A percentile compares a stretch with the other conserved stretches of the same genome.
Evolutionary conservation across 2,113 vertebrate genomes (phyloP).

Genomic region (Vimba vimba): DNA sequence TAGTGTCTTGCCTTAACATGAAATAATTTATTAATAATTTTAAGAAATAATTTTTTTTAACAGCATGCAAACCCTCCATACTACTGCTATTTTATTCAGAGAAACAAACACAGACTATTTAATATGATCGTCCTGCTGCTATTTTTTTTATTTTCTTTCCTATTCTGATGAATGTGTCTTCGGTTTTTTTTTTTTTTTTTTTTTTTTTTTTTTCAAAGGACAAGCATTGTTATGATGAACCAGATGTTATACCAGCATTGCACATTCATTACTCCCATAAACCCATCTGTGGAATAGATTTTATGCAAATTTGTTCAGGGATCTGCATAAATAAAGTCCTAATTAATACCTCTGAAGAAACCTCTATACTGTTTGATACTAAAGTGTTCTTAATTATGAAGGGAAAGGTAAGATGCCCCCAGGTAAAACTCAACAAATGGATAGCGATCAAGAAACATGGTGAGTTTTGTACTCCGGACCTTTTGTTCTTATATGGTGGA

Average conservation of each 20-base stretch:
- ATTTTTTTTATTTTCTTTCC: slow-evolving; percentile 51
- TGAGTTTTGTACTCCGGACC: slow-evolving; percentile 58
- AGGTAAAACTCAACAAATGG: slow-evolving; percentile 70
- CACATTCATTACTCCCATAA: slow-evolving; percentile 83
- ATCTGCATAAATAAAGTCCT: slow-evolving; percentile 85
- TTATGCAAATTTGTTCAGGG: slow-evolving; percentile 79
- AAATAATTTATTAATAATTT: not conserved
- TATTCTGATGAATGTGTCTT: slow-evolving; percentile 61
- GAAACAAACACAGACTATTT: not conserved
- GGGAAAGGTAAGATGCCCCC: slow-evolving; percentile 54
- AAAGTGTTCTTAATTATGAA: slow-evolving; percentile 76
- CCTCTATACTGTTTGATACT: slow-evolving; percentile 74
- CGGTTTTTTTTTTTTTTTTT: too few relatives aligned
- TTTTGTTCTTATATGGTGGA: slow-evolving; percentile 9
- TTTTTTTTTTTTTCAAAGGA: slow-evolving; percentile 49
- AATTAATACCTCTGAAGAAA: slow-evolving; percentile 82
- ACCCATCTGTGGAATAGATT: slow-evolving; percentile 83
- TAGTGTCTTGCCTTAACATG: not conserved
- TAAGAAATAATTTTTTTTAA: not conserved
- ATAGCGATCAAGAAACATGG: slow-evolving; percentile 58
- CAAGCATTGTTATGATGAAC: slow-evolving; percentile 78
- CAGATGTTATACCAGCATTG: slow-evolving; percentile 81
- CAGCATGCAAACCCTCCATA: not conserved
- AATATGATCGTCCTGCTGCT: not conserved
- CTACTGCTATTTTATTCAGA: not conserved